Evolutionary conservation across 2,113 vertebrate species (phyloP), one percentile per base, ranked within the genome.

Genomic region (Grammomys dolichurus): DNA sequence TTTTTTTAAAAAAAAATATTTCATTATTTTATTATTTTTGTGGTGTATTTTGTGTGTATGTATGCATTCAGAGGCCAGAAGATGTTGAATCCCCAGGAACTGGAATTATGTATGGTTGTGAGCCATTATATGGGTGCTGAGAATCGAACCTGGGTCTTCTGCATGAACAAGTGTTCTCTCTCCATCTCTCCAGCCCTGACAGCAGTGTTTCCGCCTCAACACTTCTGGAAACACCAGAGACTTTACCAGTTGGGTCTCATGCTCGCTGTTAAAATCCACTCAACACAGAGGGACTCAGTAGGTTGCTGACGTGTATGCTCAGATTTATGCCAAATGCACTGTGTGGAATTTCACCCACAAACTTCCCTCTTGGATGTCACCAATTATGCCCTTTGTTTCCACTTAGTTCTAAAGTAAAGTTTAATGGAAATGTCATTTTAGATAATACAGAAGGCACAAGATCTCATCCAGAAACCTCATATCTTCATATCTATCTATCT

Each of bases 401-500:
- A 93, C 7, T 93, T 73, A 91, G 43, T 54, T 92, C 93, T 89
- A 78, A 89, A 92, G 91, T 24, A 80, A 89, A 93, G 40, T 87
- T 82, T 93, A 88, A 94, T 2, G 46, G 40, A 92, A 82, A 19
- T 70, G 48, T 22, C 31, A 95, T n/a, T 91, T 94, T n/a, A 90
- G 72, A 87, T 87, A 48, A 88, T 22, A 88, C 7, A 90, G 81
- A 96, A 93, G 40, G 46, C 5, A 73, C 9, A 90, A 40, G 51
- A 82, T 56, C 63, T 78, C 82, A 78, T 56, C 63, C 67, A n/a
- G 28, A 22, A 90, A 19, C 36, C 54, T 76, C n/a, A 26, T 43
- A 70, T 80, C 31, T 48, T 48, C 46, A 48, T 51, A 7, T 51
- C 5, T 51, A 51, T 51, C 48, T 51, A 9, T 51, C 48, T 51